These are phyloP conservation scores for Pollenia angustigena DNA, from an alignment of 2,888 invertebrate genomes.

Conservation along the genomic window DNA sequence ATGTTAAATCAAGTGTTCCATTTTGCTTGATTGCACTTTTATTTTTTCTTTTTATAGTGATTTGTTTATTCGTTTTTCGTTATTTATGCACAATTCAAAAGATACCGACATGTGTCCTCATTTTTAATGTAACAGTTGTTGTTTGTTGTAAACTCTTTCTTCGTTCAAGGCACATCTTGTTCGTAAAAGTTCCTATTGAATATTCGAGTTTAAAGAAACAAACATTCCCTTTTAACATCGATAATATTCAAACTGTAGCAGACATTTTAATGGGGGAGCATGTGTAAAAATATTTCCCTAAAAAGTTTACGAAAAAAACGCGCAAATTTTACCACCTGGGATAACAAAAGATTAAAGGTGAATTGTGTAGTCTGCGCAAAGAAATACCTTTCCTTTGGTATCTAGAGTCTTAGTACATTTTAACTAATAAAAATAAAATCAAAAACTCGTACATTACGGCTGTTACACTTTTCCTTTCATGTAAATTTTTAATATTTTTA, in stretches of 20 bases:
- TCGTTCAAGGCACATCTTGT: background rate
- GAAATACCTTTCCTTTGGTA: background rate
- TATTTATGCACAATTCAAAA: slow-evolving; percentile 24
- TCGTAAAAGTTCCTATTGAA: background rate
- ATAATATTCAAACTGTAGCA: background rate
- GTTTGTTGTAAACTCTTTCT: slow-evolving; percentile 10
- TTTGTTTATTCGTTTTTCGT: slow-evolving; percentile 37
- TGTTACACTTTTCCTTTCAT: slow-evolving; percentile 33
- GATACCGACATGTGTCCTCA: slow-evolving; percentile 10
- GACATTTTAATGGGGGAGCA: slow-evolving; percentile 8
- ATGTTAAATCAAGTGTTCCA: slow-evolving; percentile 33
- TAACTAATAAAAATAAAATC: slow-evolving; percentile 44
- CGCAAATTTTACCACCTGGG: slow-evolving; percentile 16
- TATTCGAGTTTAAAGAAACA: background rate
- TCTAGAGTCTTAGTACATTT: background rate
- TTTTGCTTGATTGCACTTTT: slow-evolving; percentile 48
- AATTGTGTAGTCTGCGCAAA: background rate
- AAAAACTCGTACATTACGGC: slow-evolving; percentile 30
- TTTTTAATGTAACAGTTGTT: slow-evolving; percentile 14
- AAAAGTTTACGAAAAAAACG: background rate
- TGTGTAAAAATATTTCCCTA: slow-evolving; percentile 8
- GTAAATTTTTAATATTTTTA: slow-evolving; percentile 36
- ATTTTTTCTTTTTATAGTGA: slow-evolving; percentile 4
- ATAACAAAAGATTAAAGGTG: background rate
- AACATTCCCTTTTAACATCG: background rate